A percentile compares a stretch with the other conserved stretches of the same genome.
phyloP scores from a whole-genome alignment of 1,140 invertebrate species.

The Drosophila auraria region DNA sequence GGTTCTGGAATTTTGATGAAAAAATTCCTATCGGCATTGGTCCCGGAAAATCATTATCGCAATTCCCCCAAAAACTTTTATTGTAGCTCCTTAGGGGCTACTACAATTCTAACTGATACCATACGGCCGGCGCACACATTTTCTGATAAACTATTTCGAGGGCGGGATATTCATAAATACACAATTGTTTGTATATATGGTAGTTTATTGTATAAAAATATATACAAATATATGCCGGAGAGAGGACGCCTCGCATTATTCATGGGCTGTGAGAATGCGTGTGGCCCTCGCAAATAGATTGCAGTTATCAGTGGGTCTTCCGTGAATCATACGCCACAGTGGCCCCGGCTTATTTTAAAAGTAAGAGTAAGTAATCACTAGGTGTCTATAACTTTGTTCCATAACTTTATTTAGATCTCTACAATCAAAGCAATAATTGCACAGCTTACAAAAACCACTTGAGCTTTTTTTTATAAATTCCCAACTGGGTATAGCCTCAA shows the following conservation, averaged over 20 bases:
- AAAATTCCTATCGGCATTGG: neutral
- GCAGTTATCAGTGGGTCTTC: conserved; percentile 22
- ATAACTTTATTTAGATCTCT: no score
- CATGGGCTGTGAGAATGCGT: conserved; percentile 15
- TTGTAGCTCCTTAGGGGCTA: conserved; percentile 19
- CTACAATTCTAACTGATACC: conserved; percentile 16
- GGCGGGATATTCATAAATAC: conserved; percentile 25
- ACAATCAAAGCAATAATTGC: no score
- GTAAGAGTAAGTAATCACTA: neutral
- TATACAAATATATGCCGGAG: neutral
- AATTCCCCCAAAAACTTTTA: conserved; percentile 5
- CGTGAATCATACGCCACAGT: conserved; percentile 31
- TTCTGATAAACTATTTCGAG: conserved; percentile 40
- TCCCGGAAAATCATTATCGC: neutral
- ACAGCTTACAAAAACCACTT: neutral
- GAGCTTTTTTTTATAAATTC: neutral
- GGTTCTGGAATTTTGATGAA: neutral
- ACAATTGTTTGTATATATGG: conserved; percentile 12
- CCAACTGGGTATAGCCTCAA: no score
- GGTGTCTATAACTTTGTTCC: no score
- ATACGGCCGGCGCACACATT: neutral
- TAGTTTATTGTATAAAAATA: conserved; percentile 1
- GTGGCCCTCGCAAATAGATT: conserved; percentile 14
- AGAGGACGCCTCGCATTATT: conserved; percentile 35
- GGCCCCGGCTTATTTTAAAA: neutral